phyloP scores from a whole-genome alignment of 1,140 invertebrate genomes.

The Micrasema longulum region DNA sequence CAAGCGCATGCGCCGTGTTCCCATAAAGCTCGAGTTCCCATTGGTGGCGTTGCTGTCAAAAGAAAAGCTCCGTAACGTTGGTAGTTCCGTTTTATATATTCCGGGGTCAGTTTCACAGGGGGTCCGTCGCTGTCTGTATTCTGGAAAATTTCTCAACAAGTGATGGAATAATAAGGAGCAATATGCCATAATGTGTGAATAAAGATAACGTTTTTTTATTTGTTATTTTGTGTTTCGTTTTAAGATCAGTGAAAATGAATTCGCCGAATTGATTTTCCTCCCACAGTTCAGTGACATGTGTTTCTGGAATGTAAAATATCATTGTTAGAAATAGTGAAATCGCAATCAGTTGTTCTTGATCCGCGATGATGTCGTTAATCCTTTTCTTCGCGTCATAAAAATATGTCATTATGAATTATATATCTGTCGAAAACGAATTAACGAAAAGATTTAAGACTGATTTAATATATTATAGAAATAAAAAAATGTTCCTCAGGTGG shows the following conservation, averaged over 20 bases:
- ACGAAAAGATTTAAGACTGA: conserved; percentile 37
- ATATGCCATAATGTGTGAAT: conserved; percentile 15
- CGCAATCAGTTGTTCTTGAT: conserved; percentile 1
- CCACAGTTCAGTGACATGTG: conserved; percentile 40
- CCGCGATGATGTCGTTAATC: not conserved
- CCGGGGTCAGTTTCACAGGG: conserved; percentile 50
- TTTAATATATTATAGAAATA: conserved; percentile 17
- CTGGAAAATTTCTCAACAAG: conserved; percentile 23
- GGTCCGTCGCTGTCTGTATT: not conserved
- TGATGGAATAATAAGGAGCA: conserved; percentile 18
- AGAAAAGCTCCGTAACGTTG: not conserved
- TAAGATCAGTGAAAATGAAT: conserved; percentile 6
- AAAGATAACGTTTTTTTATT: conserved; percentile 27
- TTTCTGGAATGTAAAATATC: conserved; percentile 39
- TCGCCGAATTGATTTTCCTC: conserved; percentile 29
- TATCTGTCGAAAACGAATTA: conserved; percentile 3
- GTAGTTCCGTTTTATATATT: conserved; percentile 15
- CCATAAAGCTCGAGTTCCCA: too few relatives aligned
- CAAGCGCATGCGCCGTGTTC: conserved; percentile 28
- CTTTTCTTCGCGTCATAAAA: not conserved
- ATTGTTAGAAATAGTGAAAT: conserved; percentile 8
- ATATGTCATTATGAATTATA: conserved; percentile 15
- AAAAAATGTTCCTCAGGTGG: conserved; percentile 50
- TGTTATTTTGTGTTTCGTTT: conserved; percentile 32
- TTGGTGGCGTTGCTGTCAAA: too few relatives aligned